A percentile compares a stretch with the other conserved stretches of the same genome.
Evolutionary conservation across 2,888 invertebrate species (phyloP).

Genomic region (Quadriops clusia): DNA sequence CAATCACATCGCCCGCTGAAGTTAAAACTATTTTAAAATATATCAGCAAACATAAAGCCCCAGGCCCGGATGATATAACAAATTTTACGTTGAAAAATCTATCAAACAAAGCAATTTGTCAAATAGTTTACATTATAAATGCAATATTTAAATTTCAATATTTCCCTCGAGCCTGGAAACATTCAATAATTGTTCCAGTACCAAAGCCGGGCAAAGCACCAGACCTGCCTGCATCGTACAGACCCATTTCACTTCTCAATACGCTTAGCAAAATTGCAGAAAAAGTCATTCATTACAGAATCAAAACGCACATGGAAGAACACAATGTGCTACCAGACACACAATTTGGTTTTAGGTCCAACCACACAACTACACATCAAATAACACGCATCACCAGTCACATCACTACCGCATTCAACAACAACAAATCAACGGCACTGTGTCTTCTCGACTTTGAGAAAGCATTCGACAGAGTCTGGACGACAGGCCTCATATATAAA

Average conservation of each 20-base stretch:
- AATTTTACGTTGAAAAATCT: constrained; percentile 1
- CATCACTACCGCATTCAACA: not conserved
- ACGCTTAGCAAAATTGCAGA: too few species aligned
- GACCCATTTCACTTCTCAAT: too few species aligned
- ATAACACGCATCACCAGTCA: constrained; percentile 4
- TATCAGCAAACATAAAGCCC: constrained; percentile 2
- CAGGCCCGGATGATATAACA: constrained; percentile 2
- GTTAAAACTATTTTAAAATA: not conserved
- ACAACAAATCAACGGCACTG: too few species aligned
- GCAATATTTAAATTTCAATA: constrained; percentile 1
- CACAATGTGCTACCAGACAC: too few species aligned
- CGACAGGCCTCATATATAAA: too few species aligned
- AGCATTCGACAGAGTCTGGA: too few species aligned
- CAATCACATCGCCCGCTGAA: not conserved
- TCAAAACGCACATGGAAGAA: too few species aligned
- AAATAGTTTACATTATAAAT: constrained; percentile 3
- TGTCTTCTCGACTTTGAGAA: too few species aligned
- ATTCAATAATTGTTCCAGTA: not conserved
- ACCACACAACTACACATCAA: constrained; percentile 4
- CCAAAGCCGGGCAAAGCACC: not conserved
- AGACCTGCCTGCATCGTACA: not conserved
- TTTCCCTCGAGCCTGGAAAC: constrained; percentile 1
- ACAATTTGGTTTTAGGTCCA: constrained; percentile 2
- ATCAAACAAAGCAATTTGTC: not conserved
- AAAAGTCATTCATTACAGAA: too few species aligned